A percentile compares a stretch with the other conserved stretches of the same genome.
These are phyloP conservation scores for Nemurella pictetii DNA, from an alignment of 2,888 invertebrate genomes.

Conservation along the genomic window DNA sequence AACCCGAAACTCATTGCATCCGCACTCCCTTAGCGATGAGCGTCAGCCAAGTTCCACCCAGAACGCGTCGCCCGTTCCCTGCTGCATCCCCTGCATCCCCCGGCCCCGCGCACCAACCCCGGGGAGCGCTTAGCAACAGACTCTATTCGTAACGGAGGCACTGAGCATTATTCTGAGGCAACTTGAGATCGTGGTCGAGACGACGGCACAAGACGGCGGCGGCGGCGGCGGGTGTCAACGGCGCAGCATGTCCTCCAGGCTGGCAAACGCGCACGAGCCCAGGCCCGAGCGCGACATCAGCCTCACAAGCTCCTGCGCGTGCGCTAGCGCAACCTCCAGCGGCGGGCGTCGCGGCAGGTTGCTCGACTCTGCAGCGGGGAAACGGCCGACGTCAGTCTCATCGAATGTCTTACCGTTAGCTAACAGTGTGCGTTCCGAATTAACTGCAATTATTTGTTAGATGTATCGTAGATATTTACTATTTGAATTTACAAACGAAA, in stretches of 20 bases:
- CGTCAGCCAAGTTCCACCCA: not conserved
- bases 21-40: not conserved
- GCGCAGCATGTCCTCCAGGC: slow-evolving; percentile 79
- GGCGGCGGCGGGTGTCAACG: slow-evolving; percentile 54
- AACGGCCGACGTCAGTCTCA: not conserved
- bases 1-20: not conserved
- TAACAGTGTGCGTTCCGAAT: too few species aligned
- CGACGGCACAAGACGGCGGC: not conserved
- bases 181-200: slow-evolving; percentile 33
- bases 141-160: slow-evolving; percentile 28
- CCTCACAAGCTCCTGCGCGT: slow-evolving; percentile 84
- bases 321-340: slow-evolving; percentile 88
- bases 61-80: not conserved
- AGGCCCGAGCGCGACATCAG: slow-evolving; percentile 88
- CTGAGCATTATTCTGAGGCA: slow-evolving; percentile 36
- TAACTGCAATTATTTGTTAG: too few species aligned
- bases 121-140: not conserved
- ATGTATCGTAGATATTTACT: too few species aligned
- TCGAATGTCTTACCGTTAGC: too few species aligned
- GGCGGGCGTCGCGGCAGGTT: slow-evolving; percentile 90
- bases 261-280: slow-evolving; percentile 94
- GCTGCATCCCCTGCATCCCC: too few species aligned
- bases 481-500: too few species aligned
- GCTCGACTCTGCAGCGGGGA: slow-evolving; percentile 73
- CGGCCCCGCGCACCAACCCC: too few species aligned